These are phyloP conservation scores for Loxodonta africana DNA, from an alignment of 2,113 vertebrate species.

Conservation along the genomic window DNA sequence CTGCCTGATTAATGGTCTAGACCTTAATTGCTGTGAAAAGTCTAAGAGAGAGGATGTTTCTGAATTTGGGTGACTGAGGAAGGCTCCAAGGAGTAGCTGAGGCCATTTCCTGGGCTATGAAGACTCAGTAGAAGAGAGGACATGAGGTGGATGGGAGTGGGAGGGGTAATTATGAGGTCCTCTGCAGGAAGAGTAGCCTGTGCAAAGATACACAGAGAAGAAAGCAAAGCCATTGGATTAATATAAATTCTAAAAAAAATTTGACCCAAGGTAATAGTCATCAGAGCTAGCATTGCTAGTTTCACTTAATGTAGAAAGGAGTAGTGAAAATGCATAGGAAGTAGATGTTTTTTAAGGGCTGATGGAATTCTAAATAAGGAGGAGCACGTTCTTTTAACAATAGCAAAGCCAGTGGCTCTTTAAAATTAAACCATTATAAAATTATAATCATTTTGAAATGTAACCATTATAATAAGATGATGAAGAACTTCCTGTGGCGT, in stretches of 20 bases:
- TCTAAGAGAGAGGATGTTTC: neutral
- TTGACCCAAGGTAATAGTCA: neutral
- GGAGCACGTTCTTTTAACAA: neutral
- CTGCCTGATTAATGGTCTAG: neutral
- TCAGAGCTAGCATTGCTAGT: neutral
- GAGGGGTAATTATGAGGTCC: neutral
- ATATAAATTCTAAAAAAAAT: neutral
- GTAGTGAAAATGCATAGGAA: neutral
- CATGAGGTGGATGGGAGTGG: neutral
- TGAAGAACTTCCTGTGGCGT: conserved; percentile 39
- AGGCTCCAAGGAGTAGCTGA: neutral
- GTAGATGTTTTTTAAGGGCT: neutral
- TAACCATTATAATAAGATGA: neutral
- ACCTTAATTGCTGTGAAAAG: neutral
- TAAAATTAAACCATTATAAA: neutral
- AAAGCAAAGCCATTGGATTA: neutral
- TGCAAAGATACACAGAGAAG: neutral
- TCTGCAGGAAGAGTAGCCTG: neutral
- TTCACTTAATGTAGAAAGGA: neutral
- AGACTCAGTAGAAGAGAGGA: neutral
- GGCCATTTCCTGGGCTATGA: neutral
- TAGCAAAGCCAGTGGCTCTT: neutral
- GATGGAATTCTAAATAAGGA: neutral
- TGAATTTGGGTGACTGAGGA: neutral
- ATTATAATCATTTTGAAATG: no score